Percentiles rank a stretch among this genome's conserved stretches.
These are phyloP conservation scores for Sylvia atricapilla DNA, from an alignment of 2,113 vertebrate species.

Conservation along the genomic window DNA sequence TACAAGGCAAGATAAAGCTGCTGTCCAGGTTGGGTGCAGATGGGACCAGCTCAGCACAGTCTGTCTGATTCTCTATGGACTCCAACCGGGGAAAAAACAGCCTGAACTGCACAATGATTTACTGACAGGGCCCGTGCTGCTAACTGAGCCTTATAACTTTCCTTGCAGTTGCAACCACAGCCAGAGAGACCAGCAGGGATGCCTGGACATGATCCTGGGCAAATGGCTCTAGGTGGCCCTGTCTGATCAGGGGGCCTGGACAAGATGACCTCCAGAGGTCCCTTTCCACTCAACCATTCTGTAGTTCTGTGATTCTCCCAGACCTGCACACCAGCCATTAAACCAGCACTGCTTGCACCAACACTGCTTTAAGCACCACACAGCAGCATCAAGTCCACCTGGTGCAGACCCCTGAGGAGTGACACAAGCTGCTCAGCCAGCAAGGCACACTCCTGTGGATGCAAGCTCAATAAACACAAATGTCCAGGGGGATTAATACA, in stretches of 20 bases:
- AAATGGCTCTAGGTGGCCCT: not conserved
- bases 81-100: slow-evolving; percentile 47
- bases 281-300: not conserved
- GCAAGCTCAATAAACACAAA: not conserved
- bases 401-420: not conserved
- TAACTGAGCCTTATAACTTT: slow-evolving; percentile 7
- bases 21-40: slow-evolving; percentile 82
- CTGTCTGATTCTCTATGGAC: slow-evolving; percentile 74
- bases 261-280: not conserved
- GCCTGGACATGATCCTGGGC: not conserved
- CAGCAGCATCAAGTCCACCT: not conserved
- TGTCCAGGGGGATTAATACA: not conserved
- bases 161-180: not conserved
- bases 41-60: slow-evolving; percentile 82
- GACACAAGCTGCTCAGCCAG: not conserved
- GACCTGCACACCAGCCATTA: not conserved
- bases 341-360: not conserved
- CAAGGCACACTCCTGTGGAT: not conserved
- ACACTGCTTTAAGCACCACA: not conserved
- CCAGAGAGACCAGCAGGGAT: not conserved
- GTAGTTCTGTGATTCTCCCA: not conserved
- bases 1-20: slow-evolving; percentile 86
- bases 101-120: slow-evolving; percentile 84
- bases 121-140: slow-evolving; percentile 66
- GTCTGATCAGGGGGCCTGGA: not conserved